Base-by-base conservation (phyloP, 2,888 invertebrate species). In the Tipula lateralis region DNA sequence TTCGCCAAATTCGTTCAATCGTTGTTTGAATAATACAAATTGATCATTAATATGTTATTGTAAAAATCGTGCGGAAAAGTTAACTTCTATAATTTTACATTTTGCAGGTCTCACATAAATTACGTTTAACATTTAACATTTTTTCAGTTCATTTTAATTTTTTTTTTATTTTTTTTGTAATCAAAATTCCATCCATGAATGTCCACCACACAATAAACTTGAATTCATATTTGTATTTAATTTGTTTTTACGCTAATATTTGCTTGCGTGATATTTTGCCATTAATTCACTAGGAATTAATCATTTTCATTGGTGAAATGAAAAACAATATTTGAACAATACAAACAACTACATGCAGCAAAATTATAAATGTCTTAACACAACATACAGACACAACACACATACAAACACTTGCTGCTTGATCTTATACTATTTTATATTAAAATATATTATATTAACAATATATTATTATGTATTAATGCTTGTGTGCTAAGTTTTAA, bases 181-280 rank as follows among this genome's bases (percentile, higher is more conserved):
- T 66, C 66, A 66, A 66, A 66, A 66, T 66, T 66, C 24, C 66
- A 66, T 19, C 19, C 19, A 66, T 66, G 66, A 66, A 24, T 66
- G 66, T 66, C 66, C 66, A 66, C 66, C 19, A 66, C 66, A 66
- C 66, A 66, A 66, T 66, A 66, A 24, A 66, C 12, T 24, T 66
- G 66, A 66, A 66, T 66, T 66, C 66, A 66, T 66, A 66, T 66
- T 66, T 66, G 24, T 66, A 66, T 66, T 66, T 66, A 66, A 66
- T 66, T 66, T 66, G 24, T 66, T 66, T 66, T 66, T 66, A 66
- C 66, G 66, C 66, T 66, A 50, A 50, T 50, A 66, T 66, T 24
- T 66, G 66, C 12, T 66, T 66, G 66, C 66, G 66, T 66, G 66
- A 24, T 24, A 66, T 66, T 66, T 24, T 66, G 66, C 66, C 66